phyloP scores from a whole-genome alignment of 1,140 invertebrate genomes.

The Neodiprion virginianus region DNA sequence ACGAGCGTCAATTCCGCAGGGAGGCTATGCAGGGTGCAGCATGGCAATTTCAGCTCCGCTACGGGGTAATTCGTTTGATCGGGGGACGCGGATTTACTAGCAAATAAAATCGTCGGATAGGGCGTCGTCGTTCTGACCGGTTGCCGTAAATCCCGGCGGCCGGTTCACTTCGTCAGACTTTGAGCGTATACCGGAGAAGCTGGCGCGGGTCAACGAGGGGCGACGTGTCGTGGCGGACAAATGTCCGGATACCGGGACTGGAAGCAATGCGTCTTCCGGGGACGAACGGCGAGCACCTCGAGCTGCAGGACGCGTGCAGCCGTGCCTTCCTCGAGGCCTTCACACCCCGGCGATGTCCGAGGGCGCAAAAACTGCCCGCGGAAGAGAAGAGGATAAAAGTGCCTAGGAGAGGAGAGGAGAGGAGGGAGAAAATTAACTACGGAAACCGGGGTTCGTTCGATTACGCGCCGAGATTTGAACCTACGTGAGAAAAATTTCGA shows the following conservation, averaged over 20 bases:
- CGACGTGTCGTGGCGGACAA: neutral
- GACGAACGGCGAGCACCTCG: neutral
- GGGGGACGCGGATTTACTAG: slow-evolving; percentile 3
- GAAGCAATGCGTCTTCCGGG: slow-evolving; percentile 3
- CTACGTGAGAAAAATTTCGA: too few species aligned
- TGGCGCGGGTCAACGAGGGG: neutral
- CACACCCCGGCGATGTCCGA: neutral
- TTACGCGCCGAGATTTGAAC: too few species aligned
- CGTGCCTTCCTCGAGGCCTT: neutral
- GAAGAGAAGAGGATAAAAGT: too few species aligned
- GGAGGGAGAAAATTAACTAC: too few species aligned
- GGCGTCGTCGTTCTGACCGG: neutral
- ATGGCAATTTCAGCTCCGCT: neutral
- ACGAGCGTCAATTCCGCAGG: neutral
- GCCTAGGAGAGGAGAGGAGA: too few species aligned
- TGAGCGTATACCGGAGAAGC: too few species aligned
- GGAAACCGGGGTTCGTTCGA: too few species aligned
- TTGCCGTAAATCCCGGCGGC: neutral
- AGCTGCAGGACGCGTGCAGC: neutral
- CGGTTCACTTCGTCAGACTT: neutral
- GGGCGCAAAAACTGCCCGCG: too few species aligned
- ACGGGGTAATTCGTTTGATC: slow-evolving; percentile 20
- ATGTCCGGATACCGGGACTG: slow-evolving; percentile 1
- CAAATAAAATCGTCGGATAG: slow-evolving; percentile 5
- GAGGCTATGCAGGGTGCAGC: too few species aligned